phyloP scores from a whole-genome alignment of 2,888 invertebrate genomes.

The Sphecodes monilicornis region DNA sequence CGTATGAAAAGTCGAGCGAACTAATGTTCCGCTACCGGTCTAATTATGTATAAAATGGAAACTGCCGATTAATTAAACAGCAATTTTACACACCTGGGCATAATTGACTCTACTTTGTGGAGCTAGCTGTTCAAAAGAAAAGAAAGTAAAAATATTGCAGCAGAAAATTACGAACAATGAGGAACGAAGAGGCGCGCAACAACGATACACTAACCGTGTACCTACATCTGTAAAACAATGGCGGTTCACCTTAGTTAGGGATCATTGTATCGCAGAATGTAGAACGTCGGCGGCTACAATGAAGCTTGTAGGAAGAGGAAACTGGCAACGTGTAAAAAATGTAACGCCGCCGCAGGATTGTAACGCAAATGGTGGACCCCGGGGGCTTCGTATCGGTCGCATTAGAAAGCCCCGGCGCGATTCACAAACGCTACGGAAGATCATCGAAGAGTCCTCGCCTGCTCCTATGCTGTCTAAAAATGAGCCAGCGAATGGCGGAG shows the following conservation, averaged over 20 bases:
- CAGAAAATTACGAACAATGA: conserved; percentile 6
- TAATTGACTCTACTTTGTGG: neutral
- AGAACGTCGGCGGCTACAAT: neutral
- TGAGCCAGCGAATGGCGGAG: conserved; percentile 21
- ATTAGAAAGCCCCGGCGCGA: conserved; percentile 26
- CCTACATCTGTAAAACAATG: conserved; percentile 3
- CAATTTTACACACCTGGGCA: neutral
- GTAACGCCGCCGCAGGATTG: conserved; percentile 41
- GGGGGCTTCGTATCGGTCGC: neutral
- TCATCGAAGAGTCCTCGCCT: neutral
- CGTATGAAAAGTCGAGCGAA: neutral
- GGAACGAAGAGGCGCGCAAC: neutral
- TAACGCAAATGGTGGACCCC: neutral
- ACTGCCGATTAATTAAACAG: neutral
- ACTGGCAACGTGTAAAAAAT: conserved; percentile 45
- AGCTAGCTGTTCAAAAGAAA: neutral
- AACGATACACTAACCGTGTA: conserved; percentile 3
- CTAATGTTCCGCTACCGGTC: neutral
- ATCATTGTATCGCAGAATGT: neutral
- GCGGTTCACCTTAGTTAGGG: neutral
- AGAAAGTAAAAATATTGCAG: neutral
- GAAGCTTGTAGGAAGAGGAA: conserved; percentile 64
- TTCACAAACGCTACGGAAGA: neutral
- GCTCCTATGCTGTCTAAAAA: conserved; percentile 5
- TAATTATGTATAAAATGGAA: neutral